Conservation (phyloP, 2,113 vertebrate species). For the Stigmatopora argus region DNA sequence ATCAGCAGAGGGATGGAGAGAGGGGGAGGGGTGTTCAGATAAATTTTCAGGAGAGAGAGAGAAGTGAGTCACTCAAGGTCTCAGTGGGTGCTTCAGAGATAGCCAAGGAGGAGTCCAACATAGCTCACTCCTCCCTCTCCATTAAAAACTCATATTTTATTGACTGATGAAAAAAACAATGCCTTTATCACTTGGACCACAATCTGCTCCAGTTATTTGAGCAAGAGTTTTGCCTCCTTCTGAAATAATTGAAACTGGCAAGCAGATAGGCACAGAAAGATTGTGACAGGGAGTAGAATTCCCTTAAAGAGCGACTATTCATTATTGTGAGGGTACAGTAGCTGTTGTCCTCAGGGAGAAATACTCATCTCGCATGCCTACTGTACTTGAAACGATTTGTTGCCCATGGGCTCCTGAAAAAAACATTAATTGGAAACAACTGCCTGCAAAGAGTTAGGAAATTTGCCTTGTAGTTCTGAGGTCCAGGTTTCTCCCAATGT, state of each 20-base stretch:
- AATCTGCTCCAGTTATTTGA: slow-evolving; percentile 38
- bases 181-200: slow-evolving; percentile 36
- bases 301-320: slow-evolving; percentile 7
- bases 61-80: slow-evolving; percentile 45
- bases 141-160: slow-evolving; percentile 60
- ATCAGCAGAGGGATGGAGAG: slow-evolving; percentile 3
- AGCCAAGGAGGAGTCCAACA: slow-evolving; percentile 12
- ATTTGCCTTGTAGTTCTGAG: too few species aligned
- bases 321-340: slow-evolving; percentile 18
- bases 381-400: slow-evolving; percentile 3
- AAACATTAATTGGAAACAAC: slow-evolving; percentile 1
- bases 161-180: slow-evolving; percentile 52
- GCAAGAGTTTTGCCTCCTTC: slow-evolving; percentile 13
- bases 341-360: slow-evolving; percentile 12
- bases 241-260: slow-evolving; percentile 39
- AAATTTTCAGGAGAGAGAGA: slow-evolving; percentile 19
- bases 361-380: neutral
- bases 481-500: too few species aligned
- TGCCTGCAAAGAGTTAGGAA: neutral
- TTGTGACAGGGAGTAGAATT: slow-evolving; percentile 12
- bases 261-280: slow-evolving; percentile 18
- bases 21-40: slow-evolving; percentile 4
- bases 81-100: slow-evolving; percentile 11
- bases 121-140: slow-evolving; percentile 21
- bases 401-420: neutral